Percentiles rank a stretch among this genome's conserved stretches.
phyloP scores from a whole-genome alignment of 1,140 invertebrate genomes.

The Pristionchus pacificus region DNA sequence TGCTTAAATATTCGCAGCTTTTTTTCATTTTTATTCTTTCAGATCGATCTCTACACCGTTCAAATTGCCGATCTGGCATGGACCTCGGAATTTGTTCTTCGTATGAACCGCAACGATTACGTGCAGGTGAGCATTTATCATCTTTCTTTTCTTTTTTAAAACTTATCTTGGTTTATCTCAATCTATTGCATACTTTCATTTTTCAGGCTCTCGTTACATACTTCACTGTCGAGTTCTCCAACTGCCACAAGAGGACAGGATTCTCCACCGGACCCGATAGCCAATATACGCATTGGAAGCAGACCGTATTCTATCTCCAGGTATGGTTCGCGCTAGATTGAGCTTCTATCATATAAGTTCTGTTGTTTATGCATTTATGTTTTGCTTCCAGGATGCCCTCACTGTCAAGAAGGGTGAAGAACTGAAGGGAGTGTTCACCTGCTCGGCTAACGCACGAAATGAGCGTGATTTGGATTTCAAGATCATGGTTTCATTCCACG shows the following conservation, averaged over 20 bases:
- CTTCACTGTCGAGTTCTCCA: conserved; percentile 98
- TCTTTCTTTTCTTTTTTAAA: neutral
- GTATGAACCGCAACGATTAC: conserved; percentile 86
- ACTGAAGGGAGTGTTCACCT: too few relatives aligned
- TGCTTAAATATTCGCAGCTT: neutral
- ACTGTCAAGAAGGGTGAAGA: too few relatives aligned
- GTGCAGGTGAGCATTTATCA: conserved; percentile 60
- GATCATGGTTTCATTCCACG: too few relatives aligned
- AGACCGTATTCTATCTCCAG: conserved; percentile 97
- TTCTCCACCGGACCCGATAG: conserved; percentile 94
- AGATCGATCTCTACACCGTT: conserved; percentile 93
- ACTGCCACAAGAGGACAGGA: conserved; percentile 95
- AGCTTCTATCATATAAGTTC: too few relatives aligned
- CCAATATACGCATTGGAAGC: conserved; percentile 98
- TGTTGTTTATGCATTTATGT: too few relatives aligned
- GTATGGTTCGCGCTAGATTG: too few relatives aligned
- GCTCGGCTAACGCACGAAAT: too few relatives aligned
- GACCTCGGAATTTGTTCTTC: conserved; percentile 78
- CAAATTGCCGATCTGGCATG: conserved; percentile 89
- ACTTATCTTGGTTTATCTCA: conserved; percentile 5
- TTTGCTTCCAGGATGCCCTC: too few relatives aligned
- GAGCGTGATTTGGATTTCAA: too few relatives aligned
- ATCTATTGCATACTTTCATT: neutral
- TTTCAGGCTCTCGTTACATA: conserved; percentile 89
- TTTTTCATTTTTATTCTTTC: conserved; percentile 9